Evolutionary conservation across 1,140 invertebrate genomes (phyloP), one percentile per base, ranked within the genome.

Genomic region (Panagrolaimus sp.): DNA sequence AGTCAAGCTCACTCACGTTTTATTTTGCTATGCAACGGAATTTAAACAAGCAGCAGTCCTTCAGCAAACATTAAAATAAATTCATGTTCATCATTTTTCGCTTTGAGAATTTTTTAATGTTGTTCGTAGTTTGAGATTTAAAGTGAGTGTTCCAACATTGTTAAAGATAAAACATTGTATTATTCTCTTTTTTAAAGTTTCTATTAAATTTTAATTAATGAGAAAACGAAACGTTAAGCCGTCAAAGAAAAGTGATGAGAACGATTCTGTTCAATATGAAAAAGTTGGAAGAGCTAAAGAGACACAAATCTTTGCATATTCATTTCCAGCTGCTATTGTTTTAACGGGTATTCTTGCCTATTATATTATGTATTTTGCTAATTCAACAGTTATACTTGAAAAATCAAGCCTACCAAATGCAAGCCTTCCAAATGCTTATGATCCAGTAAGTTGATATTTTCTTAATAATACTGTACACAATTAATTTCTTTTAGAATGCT

Each of bases 401-500:
- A 38, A 43, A 43, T 68, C 69, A 21, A 43, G 24, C 15, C 69
- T 71, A 64, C 67, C 69, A 21, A 44, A 48, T n/a, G 69, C 69
- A 7, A 69, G 65, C 63, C 46, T n/a, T 14, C 15, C 38, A 14
- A 21, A 71, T 52, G 21, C 69, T 12, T 71, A 46, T 44, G 69
- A 71, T 70, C 10, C 15, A 62, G 69, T 71, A 71, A 58, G 52
- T 58, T 52, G 21, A 6, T 58, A 38, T 2, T 38, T 38, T 38
- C 7, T 38, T 38, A 7, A 58, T 26, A 4, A 12, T 4, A 12
- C 5, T 52, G 7, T 52, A 15, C 4, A n/a, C 0, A 58, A 6
- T 5, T 12, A 12, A 26, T 12, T 24, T 26, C 8, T 38, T 67
- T 69, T 24, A 76, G 75, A 38, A 68, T 21, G 26, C 46, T 85